phyloP scores from a whole-genome alignment of 2,797 vertebrate species.

The Cuculus canorus region DNA sequence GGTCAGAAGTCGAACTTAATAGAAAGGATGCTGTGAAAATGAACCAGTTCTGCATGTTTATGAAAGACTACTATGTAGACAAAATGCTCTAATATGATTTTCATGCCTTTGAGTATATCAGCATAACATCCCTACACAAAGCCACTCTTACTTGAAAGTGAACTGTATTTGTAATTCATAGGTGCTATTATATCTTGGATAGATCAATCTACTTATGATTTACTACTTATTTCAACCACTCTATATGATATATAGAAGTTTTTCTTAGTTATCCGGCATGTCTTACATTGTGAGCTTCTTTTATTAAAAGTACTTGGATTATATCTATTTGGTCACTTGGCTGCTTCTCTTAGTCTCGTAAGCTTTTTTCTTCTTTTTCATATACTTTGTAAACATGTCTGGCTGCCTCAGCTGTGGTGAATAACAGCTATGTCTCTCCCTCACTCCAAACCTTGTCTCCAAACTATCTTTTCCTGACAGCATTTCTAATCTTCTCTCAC shows the following conservation, averaged over 20 bases:
- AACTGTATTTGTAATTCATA: not conserved
- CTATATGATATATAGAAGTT: not conserved
- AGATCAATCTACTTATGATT: not conserved
- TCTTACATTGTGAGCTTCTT: fast-evolving
- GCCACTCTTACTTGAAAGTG: not conserved
- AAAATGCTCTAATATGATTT: not conserved
- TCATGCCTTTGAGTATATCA: not conserved
- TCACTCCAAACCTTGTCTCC: not conserved
- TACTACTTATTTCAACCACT: not conserved
- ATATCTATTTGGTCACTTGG: not conserved
- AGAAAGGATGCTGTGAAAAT: not conserved
- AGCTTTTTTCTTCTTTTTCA: not conserved
- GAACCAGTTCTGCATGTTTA: not conserved
- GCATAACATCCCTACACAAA: not conserved
- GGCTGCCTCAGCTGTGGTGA: not conserved
- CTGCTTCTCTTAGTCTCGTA: not conserved
- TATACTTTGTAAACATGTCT: not conserved
- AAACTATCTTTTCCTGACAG: not conserved
- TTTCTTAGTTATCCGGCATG: not conserved
- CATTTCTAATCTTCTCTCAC: not conserved
- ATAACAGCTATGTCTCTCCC: not conserved
- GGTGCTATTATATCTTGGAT: not conserved
- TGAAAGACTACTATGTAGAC: not conserved
- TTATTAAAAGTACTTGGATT: not conserved
- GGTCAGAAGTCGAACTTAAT: not conserved